A percentile compares a stretch with the other conserved stretches of the same genome.
Evolutionary conservation across 1,140 invertebrate genomes (phyloP).

Genomic region (Parapsyche elsis): DNA sequence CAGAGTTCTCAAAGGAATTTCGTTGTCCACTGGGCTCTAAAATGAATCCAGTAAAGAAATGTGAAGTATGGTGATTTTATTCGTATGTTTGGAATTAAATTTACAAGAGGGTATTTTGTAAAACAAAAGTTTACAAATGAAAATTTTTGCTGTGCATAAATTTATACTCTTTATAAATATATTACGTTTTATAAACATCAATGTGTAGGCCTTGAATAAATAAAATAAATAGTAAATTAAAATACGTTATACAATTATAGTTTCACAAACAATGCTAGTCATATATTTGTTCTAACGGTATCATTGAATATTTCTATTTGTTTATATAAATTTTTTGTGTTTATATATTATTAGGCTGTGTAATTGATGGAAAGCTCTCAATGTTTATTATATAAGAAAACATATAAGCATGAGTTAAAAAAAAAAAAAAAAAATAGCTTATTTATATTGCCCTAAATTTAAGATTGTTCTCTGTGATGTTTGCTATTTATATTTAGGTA

Average conservation of each 20-base stretch:
- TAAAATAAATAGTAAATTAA: not conserved
- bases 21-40: slow-evolving; percentile 80
- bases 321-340: not conserved
- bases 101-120: slow-evolving; percentile 8
- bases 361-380: slow-evolving; percentile 27
- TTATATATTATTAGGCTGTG: slow-evolving; percentile 15
- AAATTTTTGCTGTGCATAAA: not conserved
- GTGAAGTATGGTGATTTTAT: slow-evolving; percentile 86
- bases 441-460: slow-evolving; percentile 27
- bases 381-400: slow-evolving; percentile 4
- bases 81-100: not conserved
- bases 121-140: not conserved
- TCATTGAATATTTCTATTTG: not conserved
- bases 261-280: slow-evolving; percentile 23
- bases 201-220: not conserved
- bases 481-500: slow-evolving; percentile 15
- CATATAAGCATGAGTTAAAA: not conserved
- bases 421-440: not conserved
- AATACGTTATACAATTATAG: not conserved
- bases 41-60: slow-evolving; percentile 94
- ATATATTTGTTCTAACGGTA: not conserved
- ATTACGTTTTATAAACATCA: not conserved
- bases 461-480: slow-evolving; percentile 33
- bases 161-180: not conserved
- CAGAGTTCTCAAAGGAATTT: slow-evolving; percentile 89